Evolutionary conservation across 2,888 invertebrate genomes (phyloP).

Genomic region (Latheticus oryzae): DNA sequence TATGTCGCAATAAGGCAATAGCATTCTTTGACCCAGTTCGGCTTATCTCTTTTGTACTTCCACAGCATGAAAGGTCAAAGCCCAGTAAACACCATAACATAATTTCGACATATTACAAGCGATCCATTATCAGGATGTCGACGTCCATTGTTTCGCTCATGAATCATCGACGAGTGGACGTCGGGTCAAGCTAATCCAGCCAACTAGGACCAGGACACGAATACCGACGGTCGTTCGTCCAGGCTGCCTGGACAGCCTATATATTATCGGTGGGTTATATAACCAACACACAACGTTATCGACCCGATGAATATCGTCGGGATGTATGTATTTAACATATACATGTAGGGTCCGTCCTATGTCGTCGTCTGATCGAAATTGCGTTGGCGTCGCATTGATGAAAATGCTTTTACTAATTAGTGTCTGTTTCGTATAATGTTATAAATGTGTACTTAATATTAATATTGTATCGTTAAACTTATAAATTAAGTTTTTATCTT

Average conservation of each 20-base stretch:
- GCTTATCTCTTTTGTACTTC: conserved; percentile 29
- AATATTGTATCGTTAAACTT: conserved; percentile 37
- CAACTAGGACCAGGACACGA: conserved; percentile 53
- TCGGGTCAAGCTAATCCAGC: conserved; percentile 56
- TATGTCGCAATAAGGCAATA: conserved; percentile 32
- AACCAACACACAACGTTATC: conserved; percentile 33
- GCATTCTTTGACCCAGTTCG: conserved; percentile 28
- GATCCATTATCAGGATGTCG: conserved; percentile 34
- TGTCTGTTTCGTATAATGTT: conserved; percentile 37
- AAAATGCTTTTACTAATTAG: conserved; percentile 40
- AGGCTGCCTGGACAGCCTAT: conserved; percentile 26
- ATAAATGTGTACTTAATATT: conserved; percentile 31
- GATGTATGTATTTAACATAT: not conserved
- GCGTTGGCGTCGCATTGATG: conserved; percentile 28
- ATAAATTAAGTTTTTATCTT: conserved; percentile 38
- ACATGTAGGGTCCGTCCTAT: conserved; percentile 20
- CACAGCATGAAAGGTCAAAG: conserved; percentile 34
- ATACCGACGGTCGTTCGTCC: conserved; percentile 26
- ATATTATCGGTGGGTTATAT: conserved; percentile 34
- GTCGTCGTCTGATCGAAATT: conserved; percentile 30
- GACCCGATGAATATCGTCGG: conserved; percentile 26
- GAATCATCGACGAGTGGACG: conserved; percentile 48
- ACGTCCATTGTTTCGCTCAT: conserved; percentile 44
- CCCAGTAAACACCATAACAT: conserved; percentile 30
- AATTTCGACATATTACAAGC: conserved; percentile 33